Evolutionary conservation across 2,797 vertebrate genomes (phyloP), one percentile per base, ranked within the genome.

Genomic region (Hephaestus fuliginosus): DNA sequence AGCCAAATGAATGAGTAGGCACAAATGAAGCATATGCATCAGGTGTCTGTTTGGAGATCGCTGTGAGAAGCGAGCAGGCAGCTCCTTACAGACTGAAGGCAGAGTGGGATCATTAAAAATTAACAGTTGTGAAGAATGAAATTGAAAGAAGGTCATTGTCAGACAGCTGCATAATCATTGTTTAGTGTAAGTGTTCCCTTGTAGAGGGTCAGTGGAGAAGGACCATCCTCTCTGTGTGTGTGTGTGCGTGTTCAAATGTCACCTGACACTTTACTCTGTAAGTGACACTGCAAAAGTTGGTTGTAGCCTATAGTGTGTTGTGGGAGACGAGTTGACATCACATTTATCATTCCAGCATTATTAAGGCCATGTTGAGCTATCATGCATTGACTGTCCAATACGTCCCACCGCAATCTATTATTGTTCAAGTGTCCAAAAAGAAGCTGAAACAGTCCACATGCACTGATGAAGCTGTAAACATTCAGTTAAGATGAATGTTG

Each of bases 231-330:
- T 53, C 46, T 49, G 64, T 43, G 22, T 46, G 43, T 53, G 72
- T 49, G n/a, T 53, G 44, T 39, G 22, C 67, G 20, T 65, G 53
- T 64, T 55, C 22, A 41, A n/a, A 8, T 20, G 78, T 76, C 61
- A 90, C 55, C 70, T 66, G 77, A 88, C 7, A 70, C 80, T 28
- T 55, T 36, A 8, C 14, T 52, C 60, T 82, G 73, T 66, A 78
- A 74, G 44, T 58, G 58, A 89, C 64, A 71, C 73, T 28, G 18
- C 39, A 30, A 5, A 53, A 17, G 43, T 5, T 12, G 22, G 33
- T 52, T 76, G 58, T 63, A 41, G 28, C 20, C 43, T 39, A 1
- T 60, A 63, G 43, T 58, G 0, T 52, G 46, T 18, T 17, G 4
- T 7, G 4, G 36, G 30, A 22, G 7, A 18, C 0, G 15, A 4